Evolutionary conservation across 2,797 vertebrate species (phyloP).

Genomic region (Pelochelys cantorii): DNA sequence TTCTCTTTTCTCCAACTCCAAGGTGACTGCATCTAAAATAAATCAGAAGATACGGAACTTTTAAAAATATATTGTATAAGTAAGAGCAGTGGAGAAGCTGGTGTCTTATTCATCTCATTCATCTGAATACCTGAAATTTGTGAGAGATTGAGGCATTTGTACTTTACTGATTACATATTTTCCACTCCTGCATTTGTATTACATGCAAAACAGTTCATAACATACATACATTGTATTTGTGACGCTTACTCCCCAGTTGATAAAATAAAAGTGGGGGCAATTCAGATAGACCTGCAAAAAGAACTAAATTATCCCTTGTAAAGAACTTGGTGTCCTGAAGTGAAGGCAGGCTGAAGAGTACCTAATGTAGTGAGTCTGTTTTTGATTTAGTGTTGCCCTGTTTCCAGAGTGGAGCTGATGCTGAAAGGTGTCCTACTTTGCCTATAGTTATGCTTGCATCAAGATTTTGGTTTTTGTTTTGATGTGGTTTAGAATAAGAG

Average conservation of each 20-base stretch:
- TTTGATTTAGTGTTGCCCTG: neutral
- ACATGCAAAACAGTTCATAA: neutral
- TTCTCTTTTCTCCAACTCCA: neutral
- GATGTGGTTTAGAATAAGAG: neutral
- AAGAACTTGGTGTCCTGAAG: neutral
- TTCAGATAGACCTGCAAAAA: neutral
- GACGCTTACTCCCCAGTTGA: neutral
- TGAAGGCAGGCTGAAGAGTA: neutral
- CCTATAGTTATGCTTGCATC: neutral
- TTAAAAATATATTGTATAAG: neutral
- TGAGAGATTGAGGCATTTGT: neutral
- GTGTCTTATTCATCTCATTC: neutral
- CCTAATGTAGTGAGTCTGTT: neutral
- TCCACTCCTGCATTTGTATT: neutral
- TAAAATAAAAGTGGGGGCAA: neutral
- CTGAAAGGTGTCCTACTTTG: neutral
- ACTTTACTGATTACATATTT: neutral
- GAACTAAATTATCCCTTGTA: neutral
- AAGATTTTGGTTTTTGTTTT: neutral
- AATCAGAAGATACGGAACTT: neutral
- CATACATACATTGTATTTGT: neutral
- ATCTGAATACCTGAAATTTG: neutral
- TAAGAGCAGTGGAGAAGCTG: conserved; percentile 1
- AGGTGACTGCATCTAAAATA: neutral
- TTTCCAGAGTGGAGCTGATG: neutral